A percentile compares a stretch with the other conserved stretches of the same genome.
These are phyloP conservation scores for Rosalia funebris DNA, from an alignment of 2,888 invertebrate species.

Conservation along the genomic window DNA sequence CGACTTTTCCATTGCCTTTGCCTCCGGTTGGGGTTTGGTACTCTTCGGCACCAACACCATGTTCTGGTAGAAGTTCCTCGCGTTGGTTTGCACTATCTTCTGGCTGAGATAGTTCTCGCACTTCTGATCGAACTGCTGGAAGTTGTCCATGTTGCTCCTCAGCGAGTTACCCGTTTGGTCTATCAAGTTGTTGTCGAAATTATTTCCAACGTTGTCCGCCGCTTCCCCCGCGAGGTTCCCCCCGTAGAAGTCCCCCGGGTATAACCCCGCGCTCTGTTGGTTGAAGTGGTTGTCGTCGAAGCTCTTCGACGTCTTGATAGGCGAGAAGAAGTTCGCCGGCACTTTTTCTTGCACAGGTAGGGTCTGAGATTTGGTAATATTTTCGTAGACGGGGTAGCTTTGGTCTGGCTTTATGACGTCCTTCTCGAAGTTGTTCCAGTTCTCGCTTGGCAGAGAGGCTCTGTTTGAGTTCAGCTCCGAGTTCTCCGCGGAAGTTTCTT, in stretches of 20 bases:
- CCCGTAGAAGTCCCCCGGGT: slow-evolving; percentile 39
- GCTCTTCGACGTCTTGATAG: slow-evolving; percentile 55
- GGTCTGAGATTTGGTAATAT: slow-evolving; percentile 49
- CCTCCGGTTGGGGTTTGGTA: slow-evolving; percentile 35
- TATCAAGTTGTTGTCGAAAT: slow-evolving; percentile 5
- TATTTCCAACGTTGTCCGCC: slow-evolving; percentile 6
- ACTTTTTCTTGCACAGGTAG: slow-evolving; percentile 40
- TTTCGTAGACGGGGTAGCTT: slow-evolving; percentile 58
- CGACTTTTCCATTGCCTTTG: slow-evolving; percentile 51
- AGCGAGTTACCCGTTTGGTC: background rate
- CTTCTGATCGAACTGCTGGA: slow-evolving; percentile 3
- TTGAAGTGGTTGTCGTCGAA: slow-evolving; percentile 55
- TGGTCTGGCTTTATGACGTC: slow-evolving; percentile 61
- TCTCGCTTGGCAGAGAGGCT: slow-evolving; percentile 49
- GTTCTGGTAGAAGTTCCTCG: slow-evolving; percentile 51
- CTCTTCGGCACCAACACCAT: slow-evolving; percentile 48
- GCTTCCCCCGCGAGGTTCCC: slow-evolving; percentile 24
- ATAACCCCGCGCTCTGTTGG: slow-evolving; percentile 38
- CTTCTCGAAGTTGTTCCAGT: slow-evolving; percentile 49
- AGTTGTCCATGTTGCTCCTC: background rate
- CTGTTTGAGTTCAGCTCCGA: slow-evolving; percentile 58
- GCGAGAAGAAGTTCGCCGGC: slow-evolving; percentile 51
- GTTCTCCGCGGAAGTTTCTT: slow-evolving; percentile 70
- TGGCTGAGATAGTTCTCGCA: slow-evolving; percentile 37
- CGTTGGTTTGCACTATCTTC: slow-evolving; percentile 49